phyloP scores from a whole-genome alignment of 2,113 vertebrate genomes.

The Crocuta crocuta region DNA sequence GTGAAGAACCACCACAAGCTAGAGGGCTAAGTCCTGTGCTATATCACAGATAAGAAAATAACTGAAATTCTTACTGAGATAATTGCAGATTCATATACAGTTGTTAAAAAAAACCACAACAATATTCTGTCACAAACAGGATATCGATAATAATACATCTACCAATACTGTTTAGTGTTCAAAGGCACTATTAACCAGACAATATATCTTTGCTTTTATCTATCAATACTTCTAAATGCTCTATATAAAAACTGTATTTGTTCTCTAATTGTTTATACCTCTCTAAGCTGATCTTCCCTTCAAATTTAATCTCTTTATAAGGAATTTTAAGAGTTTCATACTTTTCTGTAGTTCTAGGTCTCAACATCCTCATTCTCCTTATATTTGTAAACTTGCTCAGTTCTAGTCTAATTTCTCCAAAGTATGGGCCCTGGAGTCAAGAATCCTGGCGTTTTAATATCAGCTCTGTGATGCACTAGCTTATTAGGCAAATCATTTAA shows the following conservation, averaged over 20 bases:
- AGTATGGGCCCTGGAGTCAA: neutral
- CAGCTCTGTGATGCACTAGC: neutral
- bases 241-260: neutral
- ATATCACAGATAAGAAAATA: conserved; percentile 37
- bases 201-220: conserved; percentile 1
- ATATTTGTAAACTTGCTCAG: neutral
- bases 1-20: neutral
- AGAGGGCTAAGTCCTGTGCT: neutral
- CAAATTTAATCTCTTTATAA: neutral
- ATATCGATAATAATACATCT: neutral
- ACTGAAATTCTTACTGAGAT: neutral
- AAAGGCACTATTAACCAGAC: neutral
- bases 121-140: neutral
- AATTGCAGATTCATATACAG: neutral
- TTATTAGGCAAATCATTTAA: conserved; percentile 20
- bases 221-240: neutral
- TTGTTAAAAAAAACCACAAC: neutral
- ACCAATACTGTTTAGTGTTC: neutral
- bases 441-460: neutral
- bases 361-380: neutral
- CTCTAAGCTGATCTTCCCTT: neutral
- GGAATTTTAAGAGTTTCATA: neutral
- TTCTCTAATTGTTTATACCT: neutral
- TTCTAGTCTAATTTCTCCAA: conserved; percentile 32
- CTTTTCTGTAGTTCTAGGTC: neutral